Conservation (phyloP, 2,797 vertebrate species). For the Pseudotriccus pelzelni region DNA sequence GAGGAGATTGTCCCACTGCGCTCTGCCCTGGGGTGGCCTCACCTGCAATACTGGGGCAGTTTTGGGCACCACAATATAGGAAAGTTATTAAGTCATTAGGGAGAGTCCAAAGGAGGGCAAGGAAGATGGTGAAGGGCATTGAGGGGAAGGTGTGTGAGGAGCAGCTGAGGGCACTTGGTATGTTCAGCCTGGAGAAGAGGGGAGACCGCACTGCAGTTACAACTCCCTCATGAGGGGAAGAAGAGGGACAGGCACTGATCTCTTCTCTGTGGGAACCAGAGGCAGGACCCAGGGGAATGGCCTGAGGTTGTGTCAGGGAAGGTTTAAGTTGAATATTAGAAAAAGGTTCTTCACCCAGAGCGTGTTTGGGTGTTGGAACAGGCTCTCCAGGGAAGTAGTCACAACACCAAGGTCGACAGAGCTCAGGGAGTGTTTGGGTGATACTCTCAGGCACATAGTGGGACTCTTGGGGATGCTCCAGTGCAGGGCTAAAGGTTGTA, state of each 20-base stretch:
- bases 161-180: background rate
- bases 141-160: background rate
- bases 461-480: background rate
- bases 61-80: background rate
- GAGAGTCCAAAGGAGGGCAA: background rate
- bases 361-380: background rate
- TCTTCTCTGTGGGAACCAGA: background rate
- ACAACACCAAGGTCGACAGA: background rate
- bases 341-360: background rate
- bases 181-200: background rate
- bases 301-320: background rate
- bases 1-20: background rate
- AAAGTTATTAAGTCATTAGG: background rate
- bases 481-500: background rate
- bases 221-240: background rate
- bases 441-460: background rate
- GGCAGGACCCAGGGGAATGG: background rate
- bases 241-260: background rate
- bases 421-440: background rate
- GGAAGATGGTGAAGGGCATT: background rate
- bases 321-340: background rate
- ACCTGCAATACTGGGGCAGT: background rate
- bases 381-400: background rate
- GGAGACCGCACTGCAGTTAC: background rate
- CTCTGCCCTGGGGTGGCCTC: background rate